These are phyloP conservation scores for Camponotus pennsylvanicus DNA, from an alignment of 1,140 invertebrate genomes.

Conservation along the genomic window DNA sequence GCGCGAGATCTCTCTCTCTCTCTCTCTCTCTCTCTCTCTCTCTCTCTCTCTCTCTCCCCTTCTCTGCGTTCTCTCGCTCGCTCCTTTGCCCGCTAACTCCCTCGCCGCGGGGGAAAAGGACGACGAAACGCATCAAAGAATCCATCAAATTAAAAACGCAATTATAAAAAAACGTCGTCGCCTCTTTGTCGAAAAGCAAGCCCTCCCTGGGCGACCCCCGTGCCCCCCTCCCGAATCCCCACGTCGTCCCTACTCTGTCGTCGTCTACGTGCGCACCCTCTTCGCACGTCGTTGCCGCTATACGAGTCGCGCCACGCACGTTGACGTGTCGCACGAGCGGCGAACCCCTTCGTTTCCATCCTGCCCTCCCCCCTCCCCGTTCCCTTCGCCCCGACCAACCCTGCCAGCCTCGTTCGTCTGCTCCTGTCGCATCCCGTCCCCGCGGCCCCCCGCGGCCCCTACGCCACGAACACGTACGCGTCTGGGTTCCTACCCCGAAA, in stretches of 20 bases:
- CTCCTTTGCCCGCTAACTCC: slow-evolving; percentile 63
- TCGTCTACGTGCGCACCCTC: slow-evolving; percentile 38
- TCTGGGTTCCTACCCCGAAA: slow-evolving; percentile 78
- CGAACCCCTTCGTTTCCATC: slow-evolving; percentile 58
- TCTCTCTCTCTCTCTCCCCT: background rate
- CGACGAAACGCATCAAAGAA: slow-evolving; percentile 80
- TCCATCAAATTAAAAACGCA: slow-evolving; percentile 85
- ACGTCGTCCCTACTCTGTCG: slow-evolving; percentile 23
- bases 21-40: slow-evolving; percentile 6
- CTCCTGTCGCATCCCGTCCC: slow-evolving; percentile 41
- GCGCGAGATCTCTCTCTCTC: slow-evolving; percentile 16
- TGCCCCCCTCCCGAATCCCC: background rate
- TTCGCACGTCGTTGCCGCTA: slow-evolving; percentile 65
- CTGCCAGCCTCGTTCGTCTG: background rate
- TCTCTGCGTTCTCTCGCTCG: background rate
- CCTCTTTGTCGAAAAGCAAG: slow-evolving; percentile 81
- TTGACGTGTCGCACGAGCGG: slow-evolving; percentile 69
- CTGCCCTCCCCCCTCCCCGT: slow-evolving; percentile 1
- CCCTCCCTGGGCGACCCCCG: slow-evolving; percentile 64
- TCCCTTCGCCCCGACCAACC: slow-evolving; percentile 20
- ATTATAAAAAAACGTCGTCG: slow-evolving; percentile 83
- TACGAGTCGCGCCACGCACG: slow-evolving; percentile 59
- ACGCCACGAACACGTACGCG: slow-evolving; percentile 53
- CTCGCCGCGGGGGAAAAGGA: slow-evolving; percentile 59
- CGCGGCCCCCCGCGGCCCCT: slow-evolving; percentile 10